Base-by-base conservation (phyloP, 2,888 invertebrate species). In the Monochamus alternatus region DNA sequence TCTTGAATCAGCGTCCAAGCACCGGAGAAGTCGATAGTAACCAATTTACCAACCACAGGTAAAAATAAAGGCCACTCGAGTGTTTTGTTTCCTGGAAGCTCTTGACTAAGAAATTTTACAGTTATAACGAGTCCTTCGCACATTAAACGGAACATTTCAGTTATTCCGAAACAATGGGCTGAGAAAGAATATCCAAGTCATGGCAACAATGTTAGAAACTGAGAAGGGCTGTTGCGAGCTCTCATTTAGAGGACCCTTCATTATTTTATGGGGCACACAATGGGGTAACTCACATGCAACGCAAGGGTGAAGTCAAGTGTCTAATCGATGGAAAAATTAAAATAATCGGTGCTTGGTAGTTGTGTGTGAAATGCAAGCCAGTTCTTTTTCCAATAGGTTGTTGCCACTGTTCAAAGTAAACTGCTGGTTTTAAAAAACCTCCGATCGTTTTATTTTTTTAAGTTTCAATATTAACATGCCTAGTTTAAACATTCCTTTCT, bases 211-310 rank as follows among this genome's bases (percentile, higher is more conserved):
- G 69, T 60, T 51, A 32, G 69, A 59, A 69, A 59, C 47, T 69
- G 69, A 69, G 69, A 51, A 60, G 69, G 69, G 60, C 70, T 75
- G 74, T 77, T 76, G 71, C 67, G 76, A 76, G 76, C 68, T 69
- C 64, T 74, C 73, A 70, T 75, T 77, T 79, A 75, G 62, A 79
- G 75, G 70, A 74, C 70, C 69, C 64, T 73, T 79, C 76, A 75
- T 77, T 77, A 77, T 76, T 77, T 75, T 70, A 74, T 44, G 65
- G 59, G 55, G 55, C 55, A 14, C 55, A 77, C 77, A 79, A 79
- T 79, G 71, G 79, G 77, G 75, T 73, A 77, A 79, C 75, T 73
- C 75, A 75, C 73, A 60, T 60, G 69, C n/a, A 69, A 60, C 22
- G 30, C 60, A 60, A 62, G 44, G 69, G 58, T 31, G 69, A 60